A percentile compares a stretch with the other conserved stretches of the same genome.
These are phyloP conservation scores for Bufo gargarizans DNA, from an alignment of 2,113 vertebrate species.

Conservation along the genomic window DNA sequence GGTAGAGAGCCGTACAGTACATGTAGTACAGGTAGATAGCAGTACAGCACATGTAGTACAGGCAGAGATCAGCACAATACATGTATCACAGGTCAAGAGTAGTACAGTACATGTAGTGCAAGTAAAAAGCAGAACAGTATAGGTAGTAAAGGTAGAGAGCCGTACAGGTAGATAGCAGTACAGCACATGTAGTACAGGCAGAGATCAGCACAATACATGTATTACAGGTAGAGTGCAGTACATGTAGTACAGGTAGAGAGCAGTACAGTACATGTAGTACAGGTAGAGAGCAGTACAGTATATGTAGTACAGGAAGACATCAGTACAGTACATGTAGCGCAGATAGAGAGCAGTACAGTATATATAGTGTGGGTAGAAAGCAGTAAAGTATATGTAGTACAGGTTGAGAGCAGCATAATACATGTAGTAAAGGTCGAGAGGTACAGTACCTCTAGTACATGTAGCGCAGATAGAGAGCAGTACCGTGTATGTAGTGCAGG, in stretches of 20 bases:
- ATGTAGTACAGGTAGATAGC: not conserved
- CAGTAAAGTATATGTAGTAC: not conserved
- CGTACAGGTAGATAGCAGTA: not conserved
- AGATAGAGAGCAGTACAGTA: not conserved
- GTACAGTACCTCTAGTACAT: not conserved
- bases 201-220: too few relatives aligned
- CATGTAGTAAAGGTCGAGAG: too few relatives aligned
- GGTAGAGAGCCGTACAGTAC: not conserved
- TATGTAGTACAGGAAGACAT: not conserved
- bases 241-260: not conserved
- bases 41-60: not conserved
- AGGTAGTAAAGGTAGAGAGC: not conserved
- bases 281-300: not conserved
- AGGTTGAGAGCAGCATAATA: not conserved
- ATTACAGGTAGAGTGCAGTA: not conserved
- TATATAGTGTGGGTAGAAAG: not conserved
- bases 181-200: not conserved
- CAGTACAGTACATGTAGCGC: not conserved
- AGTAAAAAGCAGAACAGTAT: not conserved
- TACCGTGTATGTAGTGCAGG: not conserved
- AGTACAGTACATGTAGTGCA: not conserved
- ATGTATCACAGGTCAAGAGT: not conserved
- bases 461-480: not conserved
- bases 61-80: not conserved
- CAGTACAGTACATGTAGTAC: not conserved